Conservation (phyloP, 2,888 invertebrate species). For the Aspidiotus destructor region DNA sequence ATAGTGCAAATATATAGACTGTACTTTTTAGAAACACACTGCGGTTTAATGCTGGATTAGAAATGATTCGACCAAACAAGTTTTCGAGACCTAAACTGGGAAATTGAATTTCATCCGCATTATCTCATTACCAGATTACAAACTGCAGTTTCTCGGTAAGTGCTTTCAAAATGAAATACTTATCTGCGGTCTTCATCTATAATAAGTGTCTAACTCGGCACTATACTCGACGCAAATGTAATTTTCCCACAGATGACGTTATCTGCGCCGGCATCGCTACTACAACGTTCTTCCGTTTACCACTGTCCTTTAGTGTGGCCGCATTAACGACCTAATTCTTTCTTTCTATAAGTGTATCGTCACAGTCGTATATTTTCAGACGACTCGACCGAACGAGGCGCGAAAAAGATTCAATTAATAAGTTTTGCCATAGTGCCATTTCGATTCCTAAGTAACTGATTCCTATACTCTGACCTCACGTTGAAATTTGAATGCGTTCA, state of each 20-base stretch:
- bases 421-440: too few relatives aligned
- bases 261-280: neutral
- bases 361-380: too few relatives aligned
- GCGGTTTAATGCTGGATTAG: conserved; percentile 6
- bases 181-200: conserved; percentile 14
- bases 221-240: neutral
- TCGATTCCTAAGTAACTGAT: too few relatives aligned
- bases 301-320: neutral
- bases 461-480: too few relatives aligned
- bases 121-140: conserved; percentile 10
- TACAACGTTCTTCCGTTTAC: too few relatives aligned
- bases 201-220: conserved; percentile 7
- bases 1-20: too few relatives aligned
- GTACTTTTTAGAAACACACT: conserved; percentile 2
- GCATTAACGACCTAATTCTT: conserved; percentile 2
- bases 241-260: conserved; percentile 6
- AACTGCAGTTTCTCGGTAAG: conserved; percentile 8
- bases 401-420: too few relatives aligned
- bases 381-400: too few relatives aligned
- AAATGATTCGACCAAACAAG: conserved; percentile 8
- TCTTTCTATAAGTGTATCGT: neutral
- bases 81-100: conserved; percentile 11
- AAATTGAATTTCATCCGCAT: conserved; percentile 15
- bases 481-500: too few relatives aligned
- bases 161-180: conserved; percentile 11